Conservation (phyloP, 1,140 invertebrate genomes). For the Amphibalanus amphitrite region DNA sequence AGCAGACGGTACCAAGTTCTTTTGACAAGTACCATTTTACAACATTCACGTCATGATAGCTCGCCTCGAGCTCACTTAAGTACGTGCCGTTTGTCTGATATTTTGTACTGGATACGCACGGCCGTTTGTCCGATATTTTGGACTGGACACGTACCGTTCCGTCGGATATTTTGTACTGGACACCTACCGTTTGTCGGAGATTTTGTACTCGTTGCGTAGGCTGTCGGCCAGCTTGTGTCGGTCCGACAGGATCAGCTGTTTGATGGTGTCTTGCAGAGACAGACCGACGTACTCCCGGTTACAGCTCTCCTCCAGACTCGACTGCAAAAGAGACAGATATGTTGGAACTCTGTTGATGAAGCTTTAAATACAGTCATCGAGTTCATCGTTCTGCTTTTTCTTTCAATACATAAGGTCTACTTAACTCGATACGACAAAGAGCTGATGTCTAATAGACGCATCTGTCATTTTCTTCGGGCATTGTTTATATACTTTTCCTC, state of each 20-base stretch:
- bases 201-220: background rate
- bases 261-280: background rate
- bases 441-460: background rate
- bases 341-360: background rate
- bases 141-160: no score
- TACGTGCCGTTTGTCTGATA: no score
- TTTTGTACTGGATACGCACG: no score
- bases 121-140: no score
- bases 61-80: no score
- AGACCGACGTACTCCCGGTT: background rate
- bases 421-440: background rate
- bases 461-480: background rate
- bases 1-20: background rate
- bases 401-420: background rate
- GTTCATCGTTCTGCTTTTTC: background rate
- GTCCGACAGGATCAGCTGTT: background rate
- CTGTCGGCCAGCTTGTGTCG: background rate
- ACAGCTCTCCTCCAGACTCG: background rate
- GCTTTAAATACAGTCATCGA: background rate
- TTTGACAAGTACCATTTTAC: background rate
- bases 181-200: background rate
- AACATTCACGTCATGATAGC: background rate
- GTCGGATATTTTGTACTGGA: no score
- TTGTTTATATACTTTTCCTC: background rate
- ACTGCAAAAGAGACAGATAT: background rate